phyloP scores from a whole-genome alignment of 1,140 invertebrate species.

The Drosophila kohkoa region DNA sequence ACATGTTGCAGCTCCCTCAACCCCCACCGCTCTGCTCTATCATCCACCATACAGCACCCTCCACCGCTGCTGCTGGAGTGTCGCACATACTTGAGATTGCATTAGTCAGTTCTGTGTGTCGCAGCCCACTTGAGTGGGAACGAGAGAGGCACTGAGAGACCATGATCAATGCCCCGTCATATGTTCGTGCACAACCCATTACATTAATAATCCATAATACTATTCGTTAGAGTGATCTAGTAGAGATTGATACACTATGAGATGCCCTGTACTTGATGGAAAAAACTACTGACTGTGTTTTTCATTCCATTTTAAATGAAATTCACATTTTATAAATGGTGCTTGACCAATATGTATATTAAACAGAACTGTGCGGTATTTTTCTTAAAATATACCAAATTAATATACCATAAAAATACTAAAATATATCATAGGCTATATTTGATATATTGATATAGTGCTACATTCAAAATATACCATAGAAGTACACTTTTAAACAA shows the following conservation, averaged over 20 bases:
- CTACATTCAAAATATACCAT: no score
- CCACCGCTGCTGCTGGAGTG: slow-evolving; percentile 32
- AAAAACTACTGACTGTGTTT: no score
- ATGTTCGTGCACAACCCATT: slow-evolving; percentile 75
- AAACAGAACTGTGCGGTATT: no score
- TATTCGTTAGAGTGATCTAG: not conserved
- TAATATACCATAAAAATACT: no score
- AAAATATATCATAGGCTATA: no score
- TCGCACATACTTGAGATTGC: slow-evolving; percentile 82
- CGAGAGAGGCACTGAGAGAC: not conserved
- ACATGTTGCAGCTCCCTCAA: slow-evolving; percentile 67
- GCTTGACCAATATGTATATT: no score
- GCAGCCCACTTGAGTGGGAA: slow-evolving; percentile 36
- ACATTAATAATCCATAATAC: slow-evolving; percentile 79
- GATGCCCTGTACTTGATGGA: slow-evolving; percentile 1
- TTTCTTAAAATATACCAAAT: no score
- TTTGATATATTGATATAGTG: no score
- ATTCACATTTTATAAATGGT: no score
- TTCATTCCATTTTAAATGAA: no score
- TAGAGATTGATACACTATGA: not conserved
- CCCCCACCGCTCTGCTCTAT: not conserved
- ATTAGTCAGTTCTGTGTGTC: slow-evolving; percentile 71
- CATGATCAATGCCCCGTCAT: slow-evolving; percentile 79
- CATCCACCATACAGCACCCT: slow-evolving; percentile 15
- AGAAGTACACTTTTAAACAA: no score